Base-by-base conservation (phyloP, 2,888 invertebrate species). In the Himalopsyche kuldschensis region DNA sequence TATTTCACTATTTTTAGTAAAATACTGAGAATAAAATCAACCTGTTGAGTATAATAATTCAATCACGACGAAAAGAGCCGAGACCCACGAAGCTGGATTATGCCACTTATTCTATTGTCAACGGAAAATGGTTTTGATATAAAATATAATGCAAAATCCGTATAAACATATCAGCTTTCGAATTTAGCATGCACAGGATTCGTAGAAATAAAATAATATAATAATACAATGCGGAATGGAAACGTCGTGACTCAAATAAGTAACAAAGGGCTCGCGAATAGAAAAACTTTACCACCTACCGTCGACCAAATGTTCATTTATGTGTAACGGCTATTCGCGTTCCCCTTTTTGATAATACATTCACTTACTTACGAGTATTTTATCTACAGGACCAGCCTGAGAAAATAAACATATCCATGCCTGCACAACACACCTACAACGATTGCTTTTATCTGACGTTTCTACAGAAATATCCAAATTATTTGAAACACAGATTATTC, bases 231-330 rank as follows among this genome's bases (percentile, higher is more conserved):
- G 76, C 47, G 41, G 46, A 79, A 75, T 80, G 55, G 75, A 81
- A 80, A 31, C 5, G 24, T 83, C 85, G 85, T 85, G 85, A 85
- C 83, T 79, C 55, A 69, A 80, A 69, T 30, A 47, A 10, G 75
- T 17, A 77, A 83, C 83, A 85, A 85, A 85, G 85, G 84, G 77
- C 48, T 69, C 32, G 30, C 77, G 24, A 48, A 75, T 82, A 75
- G 32, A 82, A 82, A 78, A 82, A 82, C 46, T 78, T 75, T 27
- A 75, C 79, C 82, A 79, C 82, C 82, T 76, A 35, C 30, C 81
- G 75, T 82, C 82, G 63, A 80, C 85, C 85, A 85, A 85, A 85
- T 85, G 85, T 84, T 85, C 85, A 84, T 85, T 84, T 82, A 81
- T 82, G 82, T 85, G 82, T 85, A 85, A 85, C 85, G 85, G 85